These are phyloP conservation scores for Aphidoletes aphidimyza DNA, from an alignment of 2,888 invertebrate species.

Conservation along the genomic window DNA sequence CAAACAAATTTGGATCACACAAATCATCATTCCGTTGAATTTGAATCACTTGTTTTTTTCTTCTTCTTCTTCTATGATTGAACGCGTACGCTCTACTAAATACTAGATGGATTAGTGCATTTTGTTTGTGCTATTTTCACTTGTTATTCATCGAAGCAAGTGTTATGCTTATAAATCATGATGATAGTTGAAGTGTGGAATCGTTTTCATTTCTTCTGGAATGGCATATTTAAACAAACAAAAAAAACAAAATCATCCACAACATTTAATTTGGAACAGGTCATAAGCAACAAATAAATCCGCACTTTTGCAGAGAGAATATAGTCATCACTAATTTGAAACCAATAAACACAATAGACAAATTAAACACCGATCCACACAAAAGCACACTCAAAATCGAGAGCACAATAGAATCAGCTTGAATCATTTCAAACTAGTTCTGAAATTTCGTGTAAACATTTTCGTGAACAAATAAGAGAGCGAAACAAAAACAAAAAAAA, in stretches of 20 bases:
- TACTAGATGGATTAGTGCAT: neutral
- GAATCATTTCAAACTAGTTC: too few species aligned
- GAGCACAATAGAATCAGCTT: too few species aligned
- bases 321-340: neutral
- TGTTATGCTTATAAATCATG: constrained; percentile 11
- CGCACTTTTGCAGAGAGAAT: neutral
- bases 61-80: neutral
- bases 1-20: neutral
- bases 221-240: too few species aligned
- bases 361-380: too few species aligned
- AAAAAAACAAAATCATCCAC: too few species aligned
- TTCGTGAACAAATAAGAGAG: too few species aligned
- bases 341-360: too few species aligned
- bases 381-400: too few species aligned
- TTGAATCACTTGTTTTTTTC: neutral
- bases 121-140: neutral
- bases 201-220: too few species aligned
- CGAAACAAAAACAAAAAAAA: neutral
- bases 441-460: too few species aligned
- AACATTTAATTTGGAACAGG: constrained; percentile 41
- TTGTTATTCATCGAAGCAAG: neutral
- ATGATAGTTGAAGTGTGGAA: too few species aligned
- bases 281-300: neutral
- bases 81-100: neutral
- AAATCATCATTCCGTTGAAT: too few species aligned